Evolutionary conservation across 2,888 invertebrate genomes (phyloP), one percentile per base, ranked within the genome.

Genomic region (Papilio gigon): DNA sequence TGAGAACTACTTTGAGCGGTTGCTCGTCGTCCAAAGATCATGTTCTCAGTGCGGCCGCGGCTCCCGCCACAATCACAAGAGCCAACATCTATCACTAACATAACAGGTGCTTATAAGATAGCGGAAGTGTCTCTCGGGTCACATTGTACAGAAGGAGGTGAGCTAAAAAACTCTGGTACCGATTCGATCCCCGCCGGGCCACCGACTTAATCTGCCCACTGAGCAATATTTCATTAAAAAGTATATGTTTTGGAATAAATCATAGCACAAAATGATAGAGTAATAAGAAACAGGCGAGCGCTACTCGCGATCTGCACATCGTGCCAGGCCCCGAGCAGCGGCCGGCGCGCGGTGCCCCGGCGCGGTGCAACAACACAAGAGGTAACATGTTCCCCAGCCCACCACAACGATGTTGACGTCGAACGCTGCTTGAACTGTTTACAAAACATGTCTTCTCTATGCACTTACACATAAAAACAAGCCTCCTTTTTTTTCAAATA

Each of bases 11-110:
- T 17, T 1, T 25, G 14, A 47, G 40, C 50, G 8, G n/a, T 33
- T 33, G 4, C 14, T 47, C 47, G 17, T 9, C 30, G 17, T 9
- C 30, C 22, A 27, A 63, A 35, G 12, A 40, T 30, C 40, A 65
- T 50, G 67, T 75, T 73, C 71, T 60, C 73, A 75, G 64, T 69
- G 73, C 71, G 71, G 73, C 64, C 67, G 53, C 12, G 27, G 14
- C 42, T 35, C 33, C 67, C 66, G 77, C 72, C 80, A 78, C 80
- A 73, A 74, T 76, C 81, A 81, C 83, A 79, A 70, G 80, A 81
- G 80, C 78, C 82, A 82, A 84, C 84, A 83, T 75, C 74, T 70
- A 73, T 72, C 76, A 74, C 81, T 81, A 81, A 81, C 79, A 80
- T 81, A 78, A 81, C 83, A 81, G 74, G 77, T 82, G 82, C 81